phyloP scores from a whole-genome alignment of 1,140 invertebrate genomes.

The Pentalonia nigronervosa region DNA sequence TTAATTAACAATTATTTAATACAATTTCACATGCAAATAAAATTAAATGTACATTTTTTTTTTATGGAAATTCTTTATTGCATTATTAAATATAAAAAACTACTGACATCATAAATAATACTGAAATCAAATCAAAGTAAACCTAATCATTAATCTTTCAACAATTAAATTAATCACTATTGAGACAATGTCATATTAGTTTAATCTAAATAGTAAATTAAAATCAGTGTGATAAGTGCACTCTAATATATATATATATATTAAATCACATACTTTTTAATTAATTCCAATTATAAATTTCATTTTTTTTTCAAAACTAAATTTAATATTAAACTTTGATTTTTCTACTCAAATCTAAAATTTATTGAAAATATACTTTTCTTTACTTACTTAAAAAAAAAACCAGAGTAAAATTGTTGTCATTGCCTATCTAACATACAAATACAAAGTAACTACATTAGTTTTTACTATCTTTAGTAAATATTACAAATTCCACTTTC shows the following conservation, averaged over 20 bases:
- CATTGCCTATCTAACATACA: background rate
- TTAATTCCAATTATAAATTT: background rate
- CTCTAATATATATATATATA: background rate
- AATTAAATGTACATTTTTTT: background rate
- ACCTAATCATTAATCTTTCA: background rate
- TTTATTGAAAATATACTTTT: background rate
- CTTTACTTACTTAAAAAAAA: background rate
- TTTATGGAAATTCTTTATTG: background rate
- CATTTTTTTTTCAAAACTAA: background rate
- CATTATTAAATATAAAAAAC: background rate
- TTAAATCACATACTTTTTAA: background rate
- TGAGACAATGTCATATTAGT: background rate
- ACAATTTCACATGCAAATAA: slow-evolving; percentile 1
- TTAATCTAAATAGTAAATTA: background rate
- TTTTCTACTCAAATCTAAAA: background rate
- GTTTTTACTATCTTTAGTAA: background rate
- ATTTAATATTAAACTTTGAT: background rate
- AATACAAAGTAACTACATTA: background rate
- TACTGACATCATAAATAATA: background rate
- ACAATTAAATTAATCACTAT: background rate
- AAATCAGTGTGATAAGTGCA: background rate
- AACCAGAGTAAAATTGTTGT: background rate
- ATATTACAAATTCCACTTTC: background rate
- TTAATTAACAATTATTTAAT: background rate
- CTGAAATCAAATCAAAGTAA: background rate